Conservation (phyloP, 2,113 vertebrate genomes). For the Fregetta grallaria region DNA sequence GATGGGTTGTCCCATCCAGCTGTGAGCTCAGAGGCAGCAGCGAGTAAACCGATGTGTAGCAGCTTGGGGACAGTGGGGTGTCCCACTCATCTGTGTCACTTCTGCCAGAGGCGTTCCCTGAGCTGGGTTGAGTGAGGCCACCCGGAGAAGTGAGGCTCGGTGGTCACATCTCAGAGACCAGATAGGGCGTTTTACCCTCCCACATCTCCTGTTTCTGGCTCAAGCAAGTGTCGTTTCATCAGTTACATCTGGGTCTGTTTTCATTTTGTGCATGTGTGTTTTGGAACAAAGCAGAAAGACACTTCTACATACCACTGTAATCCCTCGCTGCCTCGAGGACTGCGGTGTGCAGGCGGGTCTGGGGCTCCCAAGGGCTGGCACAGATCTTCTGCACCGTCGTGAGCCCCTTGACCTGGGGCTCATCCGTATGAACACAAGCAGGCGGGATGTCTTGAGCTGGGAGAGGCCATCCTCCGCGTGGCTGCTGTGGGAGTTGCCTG, state of each 20-base stretch:
- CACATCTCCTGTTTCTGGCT: not conserved
- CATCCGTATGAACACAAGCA: rapidly evolving
- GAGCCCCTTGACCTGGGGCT: not conserved
- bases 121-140: not conserved
- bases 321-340: not conserved
- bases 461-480: rapidly evolving
- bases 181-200: not conserved
- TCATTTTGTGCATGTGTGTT: not conserved
- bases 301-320: no score
- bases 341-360: not conserved
- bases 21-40: not conserved
- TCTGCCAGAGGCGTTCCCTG: rapidly evolving
- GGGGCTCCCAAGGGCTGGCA: not conserved
- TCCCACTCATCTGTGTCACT: not conserved
- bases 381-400: rapidly evolving
- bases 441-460: not conserved
- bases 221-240: not conserved
- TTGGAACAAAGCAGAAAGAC: not conserved
- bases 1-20: not conserved
- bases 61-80: not conserved
- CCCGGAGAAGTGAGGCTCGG: not conserved
- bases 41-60: rapidly evolving
- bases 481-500: not conserved
- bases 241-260: not conserved
- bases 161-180: not conserved